Conservation (phyloP, 2,113 vertebrate species). For the Rhinogobius similis region DNA sequence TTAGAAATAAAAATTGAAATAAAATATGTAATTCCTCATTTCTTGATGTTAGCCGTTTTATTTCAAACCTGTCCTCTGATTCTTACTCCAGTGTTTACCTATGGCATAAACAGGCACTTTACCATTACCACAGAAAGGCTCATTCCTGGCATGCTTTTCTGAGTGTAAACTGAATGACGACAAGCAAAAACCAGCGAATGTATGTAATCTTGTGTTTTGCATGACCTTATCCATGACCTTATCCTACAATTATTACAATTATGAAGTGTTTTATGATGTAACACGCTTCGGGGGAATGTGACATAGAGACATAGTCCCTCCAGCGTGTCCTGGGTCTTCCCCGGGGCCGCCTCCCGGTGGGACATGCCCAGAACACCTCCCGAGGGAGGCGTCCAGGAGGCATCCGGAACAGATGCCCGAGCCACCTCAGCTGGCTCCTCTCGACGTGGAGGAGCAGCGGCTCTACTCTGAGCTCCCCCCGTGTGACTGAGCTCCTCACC, state of each 20-base stretch:
- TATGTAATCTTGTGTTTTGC: conserved; percentile 45
- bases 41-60: conserved; percentile 19
- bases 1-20: too few relatives aligned
- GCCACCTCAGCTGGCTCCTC: too few relatives aligned
- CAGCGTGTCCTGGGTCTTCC: too few relatives aligned
- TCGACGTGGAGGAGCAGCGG: too few relatives aligned
- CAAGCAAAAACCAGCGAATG: conserved; percentile 36
- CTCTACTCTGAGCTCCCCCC: too few relatives aligned
- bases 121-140: neutral
- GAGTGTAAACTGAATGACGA: conserved; percentile 29
- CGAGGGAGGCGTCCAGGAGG: too few relatives aligned
- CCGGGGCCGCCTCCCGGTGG: too few relatives aligned
- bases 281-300: conserved; percentile 14
- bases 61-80: neutral
- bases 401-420: too few relatives aligned
- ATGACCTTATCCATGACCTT: too few relatives aligned
- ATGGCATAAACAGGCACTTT: neutral
- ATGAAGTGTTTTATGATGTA: conserved; percentile 34
- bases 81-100: neutral
- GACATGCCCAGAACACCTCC: too few relatives aligned
- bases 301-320: too few relatives aligned
- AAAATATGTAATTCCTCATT: conserved; percentile 39
- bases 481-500: too few relatives aligned
- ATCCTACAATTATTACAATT: conserved; percentile 26
- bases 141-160: conserved; percentile 28